Conservation (phyloP, 2,888 invertebrate genomes). For the Diloba caeruleocephala region DNA sequence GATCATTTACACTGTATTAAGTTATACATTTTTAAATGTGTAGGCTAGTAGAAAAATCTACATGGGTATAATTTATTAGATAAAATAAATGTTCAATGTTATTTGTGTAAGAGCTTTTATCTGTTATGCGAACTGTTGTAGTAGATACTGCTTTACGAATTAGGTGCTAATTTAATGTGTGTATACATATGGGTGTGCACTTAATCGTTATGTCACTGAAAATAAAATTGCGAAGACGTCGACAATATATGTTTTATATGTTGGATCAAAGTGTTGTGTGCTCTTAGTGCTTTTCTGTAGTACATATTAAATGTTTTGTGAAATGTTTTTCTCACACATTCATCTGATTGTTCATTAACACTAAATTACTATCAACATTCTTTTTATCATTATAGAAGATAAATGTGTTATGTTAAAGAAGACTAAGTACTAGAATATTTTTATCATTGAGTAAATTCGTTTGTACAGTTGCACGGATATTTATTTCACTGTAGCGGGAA, state of each 20-base stretch:
- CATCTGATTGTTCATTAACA: constrained; percentile 39
- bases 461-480: constrained; percentile 79
- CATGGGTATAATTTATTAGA: constrained; percentile 67
- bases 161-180: constrained; percentile 84
- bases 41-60: constrained; percentile 62
- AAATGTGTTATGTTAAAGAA: constrained; percentile 59
- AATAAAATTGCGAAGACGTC: constrained; percentile 80
- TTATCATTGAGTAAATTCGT: constrained; percentile 69
- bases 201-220: constrained; percentile 74
- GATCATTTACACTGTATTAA: constrained; percentile 40
- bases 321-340: constrained; percentile 42
- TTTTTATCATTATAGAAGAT: constrained; percentile 51
- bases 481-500: constrained; percentile 73
- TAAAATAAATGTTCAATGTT: constrained; percentile 77
- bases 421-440: constrained; percentile 59
- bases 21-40: constrained; percentile 61
- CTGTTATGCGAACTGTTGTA: constrained; percentile 65
- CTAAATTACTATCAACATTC: constrained; percentile 40
- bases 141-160: constrained; percentile 83
- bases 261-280: constrained; percentile 50
- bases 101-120: constrained; percentile 74
- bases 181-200: constrained; percentile 80
- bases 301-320: constrained; percentile 28
- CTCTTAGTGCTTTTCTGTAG: constrained; percentile 59
- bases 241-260: constrained; percentile 82